Percentiles rank a stretch among this genome's conserved stretches.
These are phyloP conservation scores for Medauroidea extradentata DNA, from an alignment of 1,140 invertebrate species.

Conservation along the genomic window DNA sequence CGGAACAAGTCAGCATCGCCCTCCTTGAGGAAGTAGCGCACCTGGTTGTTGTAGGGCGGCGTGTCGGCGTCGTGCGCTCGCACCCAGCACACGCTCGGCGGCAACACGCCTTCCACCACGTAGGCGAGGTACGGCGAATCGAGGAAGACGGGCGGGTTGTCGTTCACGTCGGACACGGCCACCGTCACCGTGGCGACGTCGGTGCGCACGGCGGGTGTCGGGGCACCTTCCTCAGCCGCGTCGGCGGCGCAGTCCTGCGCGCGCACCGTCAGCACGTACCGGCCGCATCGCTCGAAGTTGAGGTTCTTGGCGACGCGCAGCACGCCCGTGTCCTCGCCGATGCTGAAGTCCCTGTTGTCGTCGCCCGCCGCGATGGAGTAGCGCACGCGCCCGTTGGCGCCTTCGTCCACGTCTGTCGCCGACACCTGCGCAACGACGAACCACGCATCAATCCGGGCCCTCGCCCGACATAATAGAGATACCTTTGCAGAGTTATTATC, in stretches of 20 bases:
- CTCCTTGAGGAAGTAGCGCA: constrained; percentile 88
- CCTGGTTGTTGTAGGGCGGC: constrained; percentile 82
- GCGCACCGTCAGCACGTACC: constrained; percentile 75
- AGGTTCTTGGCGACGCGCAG: constrained; percentile 85
- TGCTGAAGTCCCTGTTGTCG: constrained; percentile 82
- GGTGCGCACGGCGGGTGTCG: constrained; percentile 43
- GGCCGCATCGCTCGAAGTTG: constrained; percentile 83
- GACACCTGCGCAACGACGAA: constrained; percentile 77
- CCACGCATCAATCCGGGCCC: no score
- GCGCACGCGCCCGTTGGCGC: constrained; percentile 78
- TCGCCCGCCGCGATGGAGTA: constrained; percentile 88
- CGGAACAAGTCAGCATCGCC: constrained; percentile 83
- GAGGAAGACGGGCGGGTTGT: constrained; percentile 87
- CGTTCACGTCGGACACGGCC: constrained; percentile 84
- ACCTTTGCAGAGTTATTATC: no score
- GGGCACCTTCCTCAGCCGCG: constrained; percentile 48
- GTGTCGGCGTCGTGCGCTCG: constrained; percentile 85
- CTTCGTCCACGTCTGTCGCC: constrained; percentile 88
- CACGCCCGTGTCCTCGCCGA: constrained; percentile 84
- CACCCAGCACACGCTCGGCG: constrained; percentile 70
- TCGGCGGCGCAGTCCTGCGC: constrained; percentile 81
- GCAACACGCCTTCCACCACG: constrained; percentile 87
- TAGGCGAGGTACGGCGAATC: constrained; percentile 87
- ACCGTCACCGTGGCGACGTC: constrained; percentile 65
- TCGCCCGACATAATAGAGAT: no score